Conservation (phyloP, 1,140 invertebrate genomes). For the Leptinotarsa texana region DNA sequence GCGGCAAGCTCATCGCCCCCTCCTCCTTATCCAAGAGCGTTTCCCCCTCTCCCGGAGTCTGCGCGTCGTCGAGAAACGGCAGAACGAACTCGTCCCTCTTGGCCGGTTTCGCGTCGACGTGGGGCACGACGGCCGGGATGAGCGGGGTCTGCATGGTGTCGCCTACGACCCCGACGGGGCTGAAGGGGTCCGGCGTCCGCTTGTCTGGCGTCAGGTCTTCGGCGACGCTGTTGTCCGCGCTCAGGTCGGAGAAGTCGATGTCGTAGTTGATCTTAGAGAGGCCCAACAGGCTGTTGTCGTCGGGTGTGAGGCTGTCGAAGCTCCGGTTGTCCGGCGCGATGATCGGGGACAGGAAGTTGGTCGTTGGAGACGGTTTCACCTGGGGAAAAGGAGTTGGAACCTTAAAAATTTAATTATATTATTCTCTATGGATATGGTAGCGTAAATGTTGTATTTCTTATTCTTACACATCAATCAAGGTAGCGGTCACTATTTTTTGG, state of each 20-base stretch:
- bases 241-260: constrained; percentile 72
- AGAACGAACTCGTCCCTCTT: constrained; percentile 55
- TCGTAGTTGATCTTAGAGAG: constrained; percentile 74
- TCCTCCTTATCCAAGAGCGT: constrained; percentile 65
- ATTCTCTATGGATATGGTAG: too few relatives aligned
- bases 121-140: constrained; percentile 40
- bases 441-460: too few relatives aligned
- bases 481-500: too few relatives aligned
- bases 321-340: constrained; percentile 45
- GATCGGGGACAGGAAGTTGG: constrained; percentile 40
- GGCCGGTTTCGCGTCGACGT: neutral
- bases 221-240: constrained; percentile 68
- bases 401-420: too few relatives aligned
- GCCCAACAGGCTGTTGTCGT: constrained; percentile 62
- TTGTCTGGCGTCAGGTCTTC: constrained; percentile 61
- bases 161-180: constrained; percentile 48
- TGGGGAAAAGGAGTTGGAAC: neutral
- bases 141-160: constrained; percentile 46
- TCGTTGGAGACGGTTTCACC: constrained; percentile 27
- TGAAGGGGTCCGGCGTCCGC: constrained; percentile 54
- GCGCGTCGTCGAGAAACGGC: constrained; percentile 52
- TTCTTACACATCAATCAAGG: too few relatives aligned
- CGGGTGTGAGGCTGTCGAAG: constrained; percentile 63
- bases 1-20: constrained; percentile 64
- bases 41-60: constrained; percentile 57